Conservation (phyloP, 2,113 vertebrate genomes). For the Macrotus californicus region DNA sequence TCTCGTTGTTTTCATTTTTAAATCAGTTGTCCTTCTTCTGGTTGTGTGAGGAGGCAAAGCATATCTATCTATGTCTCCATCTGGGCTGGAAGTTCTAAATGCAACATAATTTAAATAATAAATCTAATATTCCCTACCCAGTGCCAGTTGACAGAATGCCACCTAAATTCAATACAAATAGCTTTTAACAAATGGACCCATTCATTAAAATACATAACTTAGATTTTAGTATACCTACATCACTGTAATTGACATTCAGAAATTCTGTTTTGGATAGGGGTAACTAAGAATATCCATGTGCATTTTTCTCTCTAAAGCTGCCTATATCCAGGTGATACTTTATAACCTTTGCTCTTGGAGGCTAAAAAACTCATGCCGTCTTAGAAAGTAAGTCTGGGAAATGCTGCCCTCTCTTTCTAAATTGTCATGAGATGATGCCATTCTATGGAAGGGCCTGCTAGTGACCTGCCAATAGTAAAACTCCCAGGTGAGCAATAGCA, state of each 20-base stretch:
- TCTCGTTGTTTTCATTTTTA: too few species aligned
- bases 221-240: background rate
- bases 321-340: background rate
- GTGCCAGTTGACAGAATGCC: background rate
- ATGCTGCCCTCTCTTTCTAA: background rate
- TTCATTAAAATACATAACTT: background rate
- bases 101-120: constrained; percentile 29
- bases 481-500: background rate
- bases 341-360: background rate
- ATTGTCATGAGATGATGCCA: background rate
- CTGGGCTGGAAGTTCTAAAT: background rate
- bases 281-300: background rate
- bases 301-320: background rate
- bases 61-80: too few species aligned
- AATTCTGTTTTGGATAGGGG: background rate
- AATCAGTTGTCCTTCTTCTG: too few species aligned
- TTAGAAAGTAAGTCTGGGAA: background rate
- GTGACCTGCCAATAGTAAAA: background rate
- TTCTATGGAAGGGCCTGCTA: background rate
- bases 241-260: background rate
- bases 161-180: background rate
- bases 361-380: background rate
- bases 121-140: constrained; percentile 3
- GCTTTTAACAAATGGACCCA: background rate
- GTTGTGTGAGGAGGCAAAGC: too few species aligned